Evolutionary conservation across 2,888 invertebrate species (phyloP), one percentile per base, ranked within the genome.

Genomic region (Gymnocheta viridis): DNA sequence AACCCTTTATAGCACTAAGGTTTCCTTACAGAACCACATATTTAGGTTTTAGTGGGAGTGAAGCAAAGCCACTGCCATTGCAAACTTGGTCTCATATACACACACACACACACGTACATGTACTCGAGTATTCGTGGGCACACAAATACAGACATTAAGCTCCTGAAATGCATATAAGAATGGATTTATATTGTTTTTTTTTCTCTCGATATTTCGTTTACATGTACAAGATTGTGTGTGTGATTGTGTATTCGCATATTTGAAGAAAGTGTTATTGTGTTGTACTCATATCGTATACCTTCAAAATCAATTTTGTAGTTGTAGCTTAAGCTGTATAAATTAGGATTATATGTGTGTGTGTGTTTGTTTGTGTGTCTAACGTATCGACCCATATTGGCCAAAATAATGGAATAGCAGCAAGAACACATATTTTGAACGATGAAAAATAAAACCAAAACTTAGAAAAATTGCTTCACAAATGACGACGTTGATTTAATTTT

Each of bases 21-120:
- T 92, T 92, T 92, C 92, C 92, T 92, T 92, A 92, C 92, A 92
- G 92, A 90, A 92, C 92, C 92, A 91, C 92, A 92, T 92, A 92
- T 92, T 92, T 92, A 91, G 92, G 92, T 92, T 92, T 91, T 90
- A 90, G 91, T 92, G 91, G 91, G 90, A 90, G 89, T 89, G 88
- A 87, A 89, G 87, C 87, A 89, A 84, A 89, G 92, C 92, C 91
- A 89, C 88, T 90, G 90, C 91, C 90, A 86, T 82, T 86, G 83
- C 86, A 86, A 86, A 86, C 85, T 86, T 87, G 84, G 80, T 86
- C 86, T 85, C 56, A 24, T 56, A 27, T 41, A 32, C 79, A 80
- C 70, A 85, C 77, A 82, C 64, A 76, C 66, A 69, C 51, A 54
- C 66, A 85, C 56, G 76, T 62, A 79, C 64, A 54, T 58, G 67